These are phyloP conservation scores for Sandelia bainsii DNA, from an alignment of 2,797 vertebrate genomes.

Conservation along the genomic window DNA sequence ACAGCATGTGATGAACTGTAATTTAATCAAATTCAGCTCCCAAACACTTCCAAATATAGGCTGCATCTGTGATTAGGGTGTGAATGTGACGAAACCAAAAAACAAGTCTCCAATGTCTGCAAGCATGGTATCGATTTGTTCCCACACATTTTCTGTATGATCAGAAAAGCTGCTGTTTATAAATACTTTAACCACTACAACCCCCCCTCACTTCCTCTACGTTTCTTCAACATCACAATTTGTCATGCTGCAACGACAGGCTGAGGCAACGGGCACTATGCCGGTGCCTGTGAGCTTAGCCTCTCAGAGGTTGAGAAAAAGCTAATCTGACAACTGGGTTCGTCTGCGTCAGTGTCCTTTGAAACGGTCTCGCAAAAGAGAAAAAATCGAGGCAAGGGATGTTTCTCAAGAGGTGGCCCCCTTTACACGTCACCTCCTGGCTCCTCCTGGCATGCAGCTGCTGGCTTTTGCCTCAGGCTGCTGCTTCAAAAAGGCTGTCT, in stretches of 20 bases:
- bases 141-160: not conserved
- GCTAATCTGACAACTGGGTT: conserved; percentile 77
- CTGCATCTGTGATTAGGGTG: conserved; percentile 31
- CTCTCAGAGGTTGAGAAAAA: conserved; percentile 70
- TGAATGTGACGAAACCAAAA: conserved; percentile 42
- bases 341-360: conserved; percentile 69
- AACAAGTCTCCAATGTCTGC: conserved; percentile 13
- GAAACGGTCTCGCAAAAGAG: conserved; percentile 41
- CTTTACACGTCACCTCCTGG: conserved; percentile 50
- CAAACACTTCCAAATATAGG: conserved; percentile 52
- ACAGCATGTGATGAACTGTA: not conserved
- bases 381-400: conserved; percentile 30
- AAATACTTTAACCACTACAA: not conserved
- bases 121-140: conserved; percentile 4
- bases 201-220: conserved; percentile 7
- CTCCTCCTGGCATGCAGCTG: conserved; percentile 51
- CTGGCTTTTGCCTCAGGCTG: conserved; percentile 43
- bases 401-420: conserved; percentile 56
- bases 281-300: conserved; percentile 65
- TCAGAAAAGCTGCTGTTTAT: conserved; percentile 11
- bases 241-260: conserved; percentile 70
- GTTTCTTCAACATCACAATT: conserved; percentile 64
- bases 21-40: conserved; percentile 18
- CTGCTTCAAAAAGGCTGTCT: conserved; percentile 19
- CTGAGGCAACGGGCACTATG: conserved; percentile 60